Conservation (phyloP, 2,113 vertebrate species). For the Ailurus styani region DNA sequence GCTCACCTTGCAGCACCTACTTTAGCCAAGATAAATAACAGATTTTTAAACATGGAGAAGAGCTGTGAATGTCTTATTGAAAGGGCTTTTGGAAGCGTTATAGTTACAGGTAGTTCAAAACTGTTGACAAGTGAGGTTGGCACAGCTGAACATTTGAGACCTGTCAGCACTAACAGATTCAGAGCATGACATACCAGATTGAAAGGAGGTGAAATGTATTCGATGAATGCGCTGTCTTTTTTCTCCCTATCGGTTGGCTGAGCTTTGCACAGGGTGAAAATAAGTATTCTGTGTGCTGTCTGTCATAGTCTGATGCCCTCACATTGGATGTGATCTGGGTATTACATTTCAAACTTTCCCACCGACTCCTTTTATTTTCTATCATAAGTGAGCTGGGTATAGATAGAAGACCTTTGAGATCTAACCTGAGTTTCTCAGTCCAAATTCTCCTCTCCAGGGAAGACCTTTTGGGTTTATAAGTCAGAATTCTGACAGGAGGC, state of each 20-base stretch:
- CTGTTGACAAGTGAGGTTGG: constrained; percentile 27
- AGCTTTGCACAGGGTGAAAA: not conserved
- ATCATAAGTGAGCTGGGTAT: not conserved
- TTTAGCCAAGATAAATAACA: not conserved
- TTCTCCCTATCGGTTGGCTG: not conserved
- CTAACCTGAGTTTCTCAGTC: not conserved
- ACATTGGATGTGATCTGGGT: not conserved
- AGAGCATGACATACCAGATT: not conserved
- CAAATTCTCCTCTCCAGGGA: not conserved
- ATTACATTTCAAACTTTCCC: not conserved
- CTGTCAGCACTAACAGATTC: not conserved
- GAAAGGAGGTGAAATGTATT: not conserved
- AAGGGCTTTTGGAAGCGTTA: constrained; percentile 3
- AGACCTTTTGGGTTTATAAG: not conserved
- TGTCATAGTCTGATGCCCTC: constrained; percentile 15
- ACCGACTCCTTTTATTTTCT: not conserved
- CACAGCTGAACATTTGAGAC: not conserved
- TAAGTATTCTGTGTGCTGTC: not conserved
- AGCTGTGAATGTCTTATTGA: not conserved
- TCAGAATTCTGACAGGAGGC: not conserved
- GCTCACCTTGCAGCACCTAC: not conserved
- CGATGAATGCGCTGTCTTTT: not conserved
- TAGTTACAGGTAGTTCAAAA: constrained; percentile 1
- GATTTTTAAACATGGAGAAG: not conserved
- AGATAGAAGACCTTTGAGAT: not conserved